Evolutionary conservation across 1,140 invertebrate genomes (phyloP), one percentile per base, ranked within the genome.

Genomic region (Palaemon carinicauda): DNA sequence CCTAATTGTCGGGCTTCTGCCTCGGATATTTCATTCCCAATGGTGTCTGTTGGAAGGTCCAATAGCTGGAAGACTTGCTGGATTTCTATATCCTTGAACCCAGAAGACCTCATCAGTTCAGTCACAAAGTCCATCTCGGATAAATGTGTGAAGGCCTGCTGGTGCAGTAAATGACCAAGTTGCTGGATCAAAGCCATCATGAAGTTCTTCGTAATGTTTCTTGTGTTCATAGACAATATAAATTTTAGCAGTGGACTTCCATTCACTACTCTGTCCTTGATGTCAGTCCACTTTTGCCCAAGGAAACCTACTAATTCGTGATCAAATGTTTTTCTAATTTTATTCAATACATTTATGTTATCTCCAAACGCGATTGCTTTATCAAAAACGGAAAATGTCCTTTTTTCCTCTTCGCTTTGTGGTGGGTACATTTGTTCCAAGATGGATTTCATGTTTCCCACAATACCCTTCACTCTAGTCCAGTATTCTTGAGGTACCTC

Each of bases 371-470:
- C 24, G 12, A 86, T 80, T n/a, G 51, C 51, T 17, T 74, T 52
- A 21, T 86, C 84, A 5, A 86, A 53, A 17, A 86, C 24, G 0
- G 60, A 73, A n/a, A 86, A 78, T 1, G 27, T 21, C 15, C 71
- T 29, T 17, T 78, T 71, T n/a, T 69, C 77, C 17, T 53, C 51
- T 21, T 27, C 52, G 56, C 15, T 73, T 15, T 79, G 75, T 27
- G 41, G n/a, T 1, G 77, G 84, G 51, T 86, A 86, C 84, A 86
- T 86, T 65, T 86, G 50, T n/a, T 86, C 56, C 51, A 86, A 52
- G 78, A 86, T 86, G 14, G 84, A 86, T 51, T 80, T 86, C 84
- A 86, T 86, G 65, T 86, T 86, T 2, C 69, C 84, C 17, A 80
- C 65, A 17, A 86, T 86, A 9, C 84, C 54, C 51, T 86, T 86